Base-by-base conservation (phyloP, 2,113 vertebrate species). In the Odontophorus gujanensis region DNA sequence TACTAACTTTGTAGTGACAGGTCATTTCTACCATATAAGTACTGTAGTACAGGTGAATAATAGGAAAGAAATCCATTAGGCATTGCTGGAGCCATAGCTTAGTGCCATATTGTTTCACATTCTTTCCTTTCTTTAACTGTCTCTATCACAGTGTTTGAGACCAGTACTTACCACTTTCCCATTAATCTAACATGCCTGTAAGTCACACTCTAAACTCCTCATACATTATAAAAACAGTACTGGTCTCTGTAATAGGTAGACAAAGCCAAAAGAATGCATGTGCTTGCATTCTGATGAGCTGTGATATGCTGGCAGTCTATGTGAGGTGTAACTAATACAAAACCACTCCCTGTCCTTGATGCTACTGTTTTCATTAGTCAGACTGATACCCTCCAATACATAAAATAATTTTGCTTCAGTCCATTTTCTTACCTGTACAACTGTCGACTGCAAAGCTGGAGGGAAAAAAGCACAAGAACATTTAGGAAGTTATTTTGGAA, bases 341-440 rank as follows among this genome's bases (percentile, higher is more conserved):
- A n/a, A n/a, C 55, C 55, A 21, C 19, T 17, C 28, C 17, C 32
- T 2, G 2, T 38, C 7, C 9, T 4, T n/a, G 16, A 57, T 47
- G 42, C 69, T 47, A 20, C 45, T 47, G 21, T 5, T 57, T 77
- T 85, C 25, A 57, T 61, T 59, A 21, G 32, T 51, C 47, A 21
- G 40, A 55, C 0, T 66, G 32, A 67, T 26, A 71, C 50, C 62
- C 47, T 19, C 32, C 43, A 78, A 58, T 38, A 36, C 1, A 6
- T 42, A 77, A 76, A 89, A 59, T 17, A 2, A 5, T 13, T 32
- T 11, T 50, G 42, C 1, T 78, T 68, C 15, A 4, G 11, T 77
- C 42, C n/a, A 59, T 81, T 81, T 48, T 61, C 97, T 97, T 97
- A 99, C 99, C 98, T 99, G 98, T 99, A 99, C 61, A 98, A 97